phyloP scores from a whole-genome alignment of 2,888 invertebrate genomes.

The Macrophya annulata region DNA sequence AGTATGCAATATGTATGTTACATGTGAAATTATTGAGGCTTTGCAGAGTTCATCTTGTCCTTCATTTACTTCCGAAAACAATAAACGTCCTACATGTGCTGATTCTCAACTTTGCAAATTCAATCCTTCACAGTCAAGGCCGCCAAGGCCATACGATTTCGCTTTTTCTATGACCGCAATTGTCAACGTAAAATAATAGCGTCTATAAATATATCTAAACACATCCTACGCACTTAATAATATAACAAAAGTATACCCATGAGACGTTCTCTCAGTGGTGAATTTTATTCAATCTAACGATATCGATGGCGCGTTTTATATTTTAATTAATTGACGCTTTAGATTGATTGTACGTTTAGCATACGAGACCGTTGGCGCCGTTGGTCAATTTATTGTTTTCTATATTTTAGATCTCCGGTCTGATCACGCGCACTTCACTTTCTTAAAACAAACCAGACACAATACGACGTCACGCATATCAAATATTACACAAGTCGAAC shows the following conservation, averaged over 20 bases:
- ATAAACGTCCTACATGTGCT: conserved; percentile 16
- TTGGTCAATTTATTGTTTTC: conserved; percentile 18
- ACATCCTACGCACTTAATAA: neutral
- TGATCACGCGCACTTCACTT: neutral
- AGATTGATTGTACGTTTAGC: neutral
- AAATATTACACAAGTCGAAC: neutral
- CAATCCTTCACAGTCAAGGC: conserved; percentile 43
- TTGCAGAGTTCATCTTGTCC: conserved; percentile 12
- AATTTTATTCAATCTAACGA: neutral
- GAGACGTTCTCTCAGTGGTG: neutral
- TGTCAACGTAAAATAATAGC: neutral
- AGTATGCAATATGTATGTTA: neutral
- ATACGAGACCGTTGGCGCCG: conserved; percentile 15
- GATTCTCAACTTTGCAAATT: conserved; percentile 22
- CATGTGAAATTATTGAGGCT: neutral
- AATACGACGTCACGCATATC: neutral
- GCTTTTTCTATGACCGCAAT: conserved; percentile 4
- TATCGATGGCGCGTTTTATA: neutral
- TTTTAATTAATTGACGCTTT: conserved; percentile 10
- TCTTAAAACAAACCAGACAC: conserved; percentile 10
- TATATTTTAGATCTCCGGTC: neutral
- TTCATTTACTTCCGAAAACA: conserved; percentile 40
- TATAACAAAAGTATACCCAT: neutral
- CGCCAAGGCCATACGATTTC: conserved; percentile 32
- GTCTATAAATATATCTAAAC: neutral